A percentile compares a stretch with the other conserved stretches of the same genome.
phyloP scores from a whole-genome alignment of 2,113 vertebrate genomes.

The Toxotes chatareus region DNA sequence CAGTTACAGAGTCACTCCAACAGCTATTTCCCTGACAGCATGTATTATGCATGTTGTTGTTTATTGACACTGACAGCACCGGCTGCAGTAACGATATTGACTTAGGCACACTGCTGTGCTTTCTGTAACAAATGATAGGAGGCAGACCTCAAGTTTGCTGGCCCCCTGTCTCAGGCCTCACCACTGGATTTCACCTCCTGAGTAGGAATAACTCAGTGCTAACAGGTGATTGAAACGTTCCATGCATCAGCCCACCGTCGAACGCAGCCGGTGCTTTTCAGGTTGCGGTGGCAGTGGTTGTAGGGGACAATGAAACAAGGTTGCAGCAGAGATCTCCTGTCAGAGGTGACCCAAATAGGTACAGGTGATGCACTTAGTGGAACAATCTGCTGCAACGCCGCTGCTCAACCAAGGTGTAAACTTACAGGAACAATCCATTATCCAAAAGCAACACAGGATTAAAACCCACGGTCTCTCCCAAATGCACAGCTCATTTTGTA shows the following conservation, averaged over 20 bases:
- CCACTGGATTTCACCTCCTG: constrained; percentile 27
- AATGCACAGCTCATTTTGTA: constrained; percentile 24
- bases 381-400: constrained; percentile 26
- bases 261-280: constrained; percentile 32
- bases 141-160: constrained; percentile 39
- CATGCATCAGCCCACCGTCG: constrained; percentile 30
- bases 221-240: constrained; percentile 33
- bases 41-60: constrained; percentile 72
- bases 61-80: constrained; percentile 63
- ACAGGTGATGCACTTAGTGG: constrained; percentile 46
- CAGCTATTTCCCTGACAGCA: constrained; percentile 60
- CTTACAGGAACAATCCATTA: constrained; percentile 46
- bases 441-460: constrained; percentile 35
- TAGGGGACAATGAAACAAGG: constrained; percentile 31
- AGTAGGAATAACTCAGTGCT: constrained; percentile 36
- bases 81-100: constrained; percentile 54
- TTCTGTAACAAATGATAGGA: constrained; percentile 47
- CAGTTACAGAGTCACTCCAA: constrained; percentile 56
- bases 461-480: constrained; percentile 20
- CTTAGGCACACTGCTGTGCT: constrained; percentile 47
- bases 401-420: constrained; percentile 43
- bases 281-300: background rate
- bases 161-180: constrained; percentile 30
- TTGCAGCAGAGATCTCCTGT: constrained; percentile 35
- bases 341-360: constrained; percentile 64